These are phyloP conservation scores for Creontiades dilutus DNA, from an alignment of 2,888 invertebrate species.

Conservation along the genomic window DNA sequence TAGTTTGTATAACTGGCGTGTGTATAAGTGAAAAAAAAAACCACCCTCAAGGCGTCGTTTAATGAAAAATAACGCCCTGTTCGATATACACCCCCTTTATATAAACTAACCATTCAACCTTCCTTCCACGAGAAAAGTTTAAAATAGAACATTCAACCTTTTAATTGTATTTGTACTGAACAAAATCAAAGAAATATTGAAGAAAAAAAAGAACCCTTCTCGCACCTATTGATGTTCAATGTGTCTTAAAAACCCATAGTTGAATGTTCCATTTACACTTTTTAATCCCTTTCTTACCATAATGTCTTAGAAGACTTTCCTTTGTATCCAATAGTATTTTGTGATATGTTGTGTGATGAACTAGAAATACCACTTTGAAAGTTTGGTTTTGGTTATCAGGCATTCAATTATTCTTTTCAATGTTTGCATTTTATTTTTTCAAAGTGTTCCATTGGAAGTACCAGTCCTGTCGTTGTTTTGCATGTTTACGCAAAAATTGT, in stretches of 20 bases:
- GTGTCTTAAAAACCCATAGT: slow-evolving; percentile 14
- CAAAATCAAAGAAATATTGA: not conserved
- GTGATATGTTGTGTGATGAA: slow-evolving; percentile 73
- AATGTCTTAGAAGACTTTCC: slow-evolving; percentile 73
- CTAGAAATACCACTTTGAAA: slow-evolving; percentile 63
- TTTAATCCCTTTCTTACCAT: slow-evolving; percentile 48
- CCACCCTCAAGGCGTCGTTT: not conserved
- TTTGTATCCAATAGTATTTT: slow-evolving; percentile 75
- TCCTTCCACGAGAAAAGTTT: slow-evolving; percentile 42
- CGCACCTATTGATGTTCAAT: not conserved
- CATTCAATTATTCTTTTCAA: slow-evolving; percentile 58
- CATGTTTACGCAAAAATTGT: slow-evolving; percentile 55
- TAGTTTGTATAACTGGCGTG: slow-evolving; percentile 38
- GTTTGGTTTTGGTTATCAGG: slow-evolving; percentile 64
- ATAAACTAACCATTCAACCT: slow-evolving; percentile 48
- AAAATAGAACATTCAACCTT: slow-evolving; percentile 59
- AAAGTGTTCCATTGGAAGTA: slow-evolving; percentile 63
- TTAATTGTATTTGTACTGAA: not conserved
- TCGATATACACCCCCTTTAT: slow-evolving; percentile 43
- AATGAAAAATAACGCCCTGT: not conserved
- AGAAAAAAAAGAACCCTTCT: not conserved
- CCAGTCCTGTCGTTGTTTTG: slow-evolving; percentile 67
- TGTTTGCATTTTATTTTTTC: slow-evolving; percentile 63
- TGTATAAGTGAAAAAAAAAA: not conserved
- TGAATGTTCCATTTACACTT: slow-evolving; percentile 64